These are phyloP conservation scores for Thumatha senex DNA, from an alignment of 2,888 invertebrate species.

Conservation along the genomic window DNA sequence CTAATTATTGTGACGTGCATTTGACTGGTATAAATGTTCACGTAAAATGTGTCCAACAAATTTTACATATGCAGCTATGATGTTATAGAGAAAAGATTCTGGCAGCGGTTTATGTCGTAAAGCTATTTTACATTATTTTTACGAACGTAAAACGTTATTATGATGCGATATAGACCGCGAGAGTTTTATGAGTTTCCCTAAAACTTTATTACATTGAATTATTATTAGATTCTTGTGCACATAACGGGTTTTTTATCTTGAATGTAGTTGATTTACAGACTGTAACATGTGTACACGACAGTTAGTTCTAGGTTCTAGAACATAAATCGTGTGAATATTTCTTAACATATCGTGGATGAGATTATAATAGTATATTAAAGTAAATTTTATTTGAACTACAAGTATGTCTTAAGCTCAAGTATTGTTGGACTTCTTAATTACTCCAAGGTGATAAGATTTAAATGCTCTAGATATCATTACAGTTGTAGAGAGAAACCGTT, in stretches of 20 bases:
- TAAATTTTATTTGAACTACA: not conserved
- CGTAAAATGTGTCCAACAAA: slow-evolving; percentile 38
- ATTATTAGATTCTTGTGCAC: slow-evolving; percentile 36
- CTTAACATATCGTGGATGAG: not conserved
- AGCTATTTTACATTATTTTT: slow-evolving; percentile 50
- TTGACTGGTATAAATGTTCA: slow-evolving; percentile 26
- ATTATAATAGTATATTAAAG: not conserved
- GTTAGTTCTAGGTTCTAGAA: not conserved
- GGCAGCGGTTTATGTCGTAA: slow-evolving; percentile 57
- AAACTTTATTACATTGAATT: slow-evolving; percentile 51
- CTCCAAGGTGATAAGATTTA: not conserved
- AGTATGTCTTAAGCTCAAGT: not conserved
- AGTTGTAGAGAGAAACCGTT: not conserved
- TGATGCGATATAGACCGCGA: slow-evolving; percentile 55
- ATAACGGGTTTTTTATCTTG: slow-evolving; percentile 16
- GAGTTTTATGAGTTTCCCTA: slow-evolving; percentile 66
- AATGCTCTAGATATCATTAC: not conserved
- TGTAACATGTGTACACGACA: not conserved
- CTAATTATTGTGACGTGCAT: slow-evolving; percentile 19
- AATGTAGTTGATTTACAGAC: slow-evolving; percentile 18
- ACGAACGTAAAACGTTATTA: slow-evolving; percentile 63
- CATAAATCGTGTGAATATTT: not conserved
- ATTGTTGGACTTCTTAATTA: not conserved
- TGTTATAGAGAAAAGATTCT: slow-evolving; percentile 50
- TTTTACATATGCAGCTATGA: slow-evolving; percentile 50